Evolutionary conservation across 1,140 invertebrate genomes (phyloP).

Genomic region (Diorhabda carinulata): DNA sequence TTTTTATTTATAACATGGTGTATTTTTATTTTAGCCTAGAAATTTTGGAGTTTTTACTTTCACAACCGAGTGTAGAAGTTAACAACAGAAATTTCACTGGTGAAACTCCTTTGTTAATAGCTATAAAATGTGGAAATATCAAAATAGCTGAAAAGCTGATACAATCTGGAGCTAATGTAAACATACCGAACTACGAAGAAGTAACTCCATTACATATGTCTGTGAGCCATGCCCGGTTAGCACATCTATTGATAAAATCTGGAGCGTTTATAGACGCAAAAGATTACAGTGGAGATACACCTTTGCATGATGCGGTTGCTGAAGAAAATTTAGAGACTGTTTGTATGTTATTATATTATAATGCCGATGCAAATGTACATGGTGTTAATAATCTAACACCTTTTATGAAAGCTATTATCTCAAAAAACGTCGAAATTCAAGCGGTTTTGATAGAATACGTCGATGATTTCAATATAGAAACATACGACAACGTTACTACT

Average conservation of each 20-base stretch:
- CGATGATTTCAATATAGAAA: slow-evolving; percentile 18
- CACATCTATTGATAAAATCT: slow-evolving; percentile 6
- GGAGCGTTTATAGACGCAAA: slow-evolving; percentile 16
- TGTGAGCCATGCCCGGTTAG: slow-evolving; percentile 7
- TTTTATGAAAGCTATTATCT: slow-evolving; percentile 21
- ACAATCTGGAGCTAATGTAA: slow-evolving; percentile 14
- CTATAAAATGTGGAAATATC: slow-evolving; percentile 6
- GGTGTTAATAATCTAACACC: slow-evolving; percentile 18
- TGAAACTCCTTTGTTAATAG: slow-evolving; percentile 16
- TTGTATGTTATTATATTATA: slow-evolving; percentile 20
- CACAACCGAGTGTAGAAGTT: background rate
- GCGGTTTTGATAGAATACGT: slow-evolving; percentile 15
- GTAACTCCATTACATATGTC: slow-evolving; percentile 18
- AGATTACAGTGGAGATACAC: slow-evolving; percentile 20
- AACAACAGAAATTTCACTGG: slow-evolving; percentile 11
- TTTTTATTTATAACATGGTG: background rate
- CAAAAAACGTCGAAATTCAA: slow-evolving; percentile 16
- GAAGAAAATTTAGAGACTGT: slow-evolving; percentile 17
- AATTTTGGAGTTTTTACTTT: slow-evolving; percentile 12
- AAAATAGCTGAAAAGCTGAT: slow-evolving; percentile 14
- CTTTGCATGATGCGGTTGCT: slow-evolving; percentile 15
- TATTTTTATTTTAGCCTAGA: slow-evolving; percentile 6
- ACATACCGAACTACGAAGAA: slow-evolving; percentile 20
- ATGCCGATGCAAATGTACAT: slow-evolving; percentile 17
- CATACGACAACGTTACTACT: slow-evolving; percentile 4